Evolutionary conservation across 2,113 vertebrate species (phyloP).

Genomic region (Onychorhynchus coronatus): DNA sequence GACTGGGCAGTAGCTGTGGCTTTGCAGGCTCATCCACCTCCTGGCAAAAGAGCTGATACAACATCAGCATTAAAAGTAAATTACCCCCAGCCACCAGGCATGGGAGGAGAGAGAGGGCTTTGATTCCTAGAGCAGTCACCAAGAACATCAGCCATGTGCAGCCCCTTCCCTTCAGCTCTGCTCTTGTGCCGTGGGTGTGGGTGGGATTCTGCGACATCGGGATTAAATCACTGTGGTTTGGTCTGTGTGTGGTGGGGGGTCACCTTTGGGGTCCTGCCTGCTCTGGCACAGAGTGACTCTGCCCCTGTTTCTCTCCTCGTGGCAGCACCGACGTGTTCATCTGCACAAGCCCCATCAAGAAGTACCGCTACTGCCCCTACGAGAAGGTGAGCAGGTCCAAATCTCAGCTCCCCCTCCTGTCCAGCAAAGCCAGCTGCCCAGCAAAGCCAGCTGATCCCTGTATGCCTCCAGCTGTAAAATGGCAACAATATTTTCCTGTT

Average conservation of each 20-base stretch:
- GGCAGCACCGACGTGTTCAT: constrained; percentile 94
- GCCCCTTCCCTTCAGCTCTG: neutral
- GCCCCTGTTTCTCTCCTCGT: neutral
- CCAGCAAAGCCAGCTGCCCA: accelerated
- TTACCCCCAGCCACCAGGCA: neutral
- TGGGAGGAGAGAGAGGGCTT: neutral
- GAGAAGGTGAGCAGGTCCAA: constrained; percentile 85
- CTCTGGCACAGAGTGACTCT: neutral
- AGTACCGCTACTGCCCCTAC: constrained; percentile 86
- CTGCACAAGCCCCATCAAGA: constrained; percentile 93
- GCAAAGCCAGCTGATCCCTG: neutral
- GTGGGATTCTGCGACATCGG: neutral
- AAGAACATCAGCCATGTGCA: neutral
- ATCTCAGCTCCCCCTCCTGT: neutral
- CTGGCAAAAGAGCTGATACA: neutral
- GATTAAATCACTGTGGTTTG: neutral
- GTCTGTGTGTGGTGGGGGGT: neutral
- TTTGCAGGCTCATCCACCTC: neutral
- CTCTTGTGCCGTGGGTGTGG: neutral
- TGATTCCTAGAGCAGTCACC: neutral
- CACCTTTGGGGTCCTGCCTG: neutral
- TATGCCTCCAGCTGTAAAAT: neutral
- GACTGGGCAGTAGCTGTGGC: neutral
- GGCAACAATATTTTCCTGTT: neutral
- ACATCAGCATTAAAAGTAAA: neutral